Conservation (phyloP, 2,888 invertebrate species). For the Macropis europaea region DNA sequence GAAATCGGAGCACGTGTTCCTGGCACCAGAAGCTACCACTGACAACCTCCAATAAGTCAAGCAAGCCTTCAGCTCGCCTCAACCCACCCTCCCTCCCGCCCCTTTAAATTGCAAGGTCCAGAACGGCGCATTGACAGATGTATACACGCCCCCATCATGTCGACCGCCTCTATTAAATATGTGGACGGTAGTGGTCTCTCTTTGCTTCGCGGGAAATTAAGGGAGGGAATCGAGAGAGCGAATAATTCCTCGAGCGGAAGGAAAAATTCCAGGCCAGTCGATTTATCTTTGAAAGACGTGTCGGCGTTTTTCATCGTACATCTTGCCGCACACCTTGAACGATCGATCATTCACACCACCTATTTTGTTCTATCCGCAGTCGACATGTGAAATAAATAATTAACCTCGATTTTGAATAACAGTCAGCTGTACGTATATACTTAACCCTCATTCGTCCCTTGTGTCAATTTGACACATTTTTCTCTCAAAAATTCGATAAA, state of each 20-base stretch:
- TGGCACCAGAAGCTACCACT: constrained; percentile 71
- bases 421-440: too few relatives aligned
- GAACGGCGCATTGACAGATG: constrained; percentile 74
- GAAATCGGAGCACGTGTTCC: constrained; percentile 76
- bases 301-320: constrained; percentile 12
- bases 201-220: constrained; percentile 58
- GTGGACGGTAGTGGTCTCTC: constrained; percentile 51
- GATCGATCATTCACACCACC: too few relatives aligned
- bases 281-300: constrained; percentile 3
- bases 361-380: not conserved
- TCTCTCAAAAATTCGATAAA: too few relatives aligned
- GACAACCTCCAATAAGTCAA: constrained; percentile 75
- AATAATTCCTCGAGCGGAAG: constrained; percentile 33
- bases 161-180: constrained; percentile 74
- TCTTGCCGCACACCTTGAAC: not conserved
- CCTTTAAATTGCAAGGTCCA: constrained; percentile 69
- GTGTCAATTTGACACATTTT: too few relatives aligned
- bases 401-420: too few relatives aligned
- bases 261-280: constrained; percentile 1
- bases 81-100: constrained; percentile 32
- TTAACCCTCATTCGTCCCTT: too few relatives aligned
- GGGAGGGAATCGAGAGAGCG: constrained; percentile 56
- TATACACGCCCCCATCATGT: constrained; percentile 74
- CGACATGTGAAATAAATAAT: too few relatives aligned
- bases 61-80: constrained; percentile 59